Evolutionary conservation across 2,113 vertebrate genomes (phyloP).

Genomic region (Lepus europaeus): DNA sequence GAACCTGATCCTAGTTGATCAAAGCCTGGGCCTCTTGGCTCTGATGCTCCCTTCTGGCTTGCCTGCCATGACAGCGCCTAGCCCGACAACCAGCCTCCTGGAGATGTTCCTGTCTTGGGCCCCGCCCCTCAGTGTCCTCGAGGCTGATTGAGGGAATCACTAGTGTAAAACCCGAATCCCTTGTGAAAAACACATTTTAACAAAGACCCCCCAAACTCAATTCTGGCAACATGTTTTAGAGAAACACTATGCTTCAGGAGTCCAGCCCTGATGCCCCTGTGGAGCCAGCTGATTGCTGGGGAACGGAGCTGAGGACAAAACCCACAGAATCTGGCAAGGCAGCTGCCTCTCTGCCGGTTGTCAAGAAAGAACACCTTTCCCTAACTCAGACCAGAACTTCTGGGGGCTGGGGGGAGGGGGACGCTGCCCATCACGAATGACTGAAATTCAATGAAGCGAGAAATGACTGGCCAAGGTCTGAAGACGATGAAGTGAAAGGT

Average conservation of each 20-base stretch:
- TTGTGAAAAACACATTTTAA: constrained; percentile 38
- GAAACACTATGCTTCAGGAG: background rate
- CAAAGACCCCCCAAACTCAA: background rate
- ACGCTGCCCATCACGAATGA: background rate
- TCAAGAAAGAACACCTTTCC: background rate
- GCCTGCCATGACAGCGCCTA: background rate
- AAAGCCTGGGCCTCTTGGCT: background rate
- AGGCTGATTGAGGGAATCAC: background rate
- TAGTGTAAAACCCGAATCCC: background rate
- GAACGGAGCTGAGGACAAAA: background rate
- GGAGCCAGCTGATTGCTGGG: background rate
- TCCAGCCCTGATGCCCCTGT: background rate
- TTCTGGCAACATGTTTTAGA: background rate
- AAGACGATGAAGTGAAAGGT: background rate
- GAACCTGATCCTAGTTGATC: background rate
- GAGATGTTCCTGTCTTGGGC: background rate
- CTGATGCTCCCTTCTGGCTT: background rate
- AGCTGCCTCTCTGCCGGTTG: background rate
- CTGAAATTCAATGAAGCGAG: constrained; percentile 35
- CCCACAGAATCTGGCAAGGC: background rate
- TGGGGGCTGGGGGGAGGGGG: background rate
- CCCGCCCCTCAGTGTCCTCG: background rate
- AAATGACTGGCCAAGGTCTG: background rate
- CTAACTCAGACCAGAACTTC: background rate
- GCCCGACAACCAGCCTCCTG: background rate